Evolutionary conservation across 2,888 invertebrate species (phyloP).

Genomic region (Branchipolynoe longqiensis): DNA sequence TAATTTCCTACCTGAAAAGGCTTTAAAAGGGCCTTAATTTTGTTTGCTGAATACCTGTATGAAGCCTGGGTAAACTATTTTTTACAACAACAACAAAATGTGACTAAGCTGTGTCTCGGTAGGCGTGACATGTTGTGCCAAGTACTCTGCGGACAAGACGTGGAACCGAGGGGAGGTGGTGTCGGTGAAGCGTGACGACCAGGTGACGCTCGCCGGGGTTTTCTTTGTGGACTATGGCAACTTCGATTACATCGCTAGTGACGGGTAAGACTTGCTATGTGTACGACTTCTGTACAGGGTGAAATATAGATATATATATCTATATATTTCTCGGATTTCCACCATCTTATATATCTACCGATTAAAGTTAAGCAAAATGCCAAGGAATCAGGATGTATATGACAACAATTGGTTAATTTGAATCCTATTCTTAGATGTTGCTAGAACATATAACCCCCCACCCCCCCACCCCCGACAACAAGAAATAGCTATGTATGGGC

Average conservation of each 20-base stretch:
- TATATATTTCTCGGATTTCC: not conserved
- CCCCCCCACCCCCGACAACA: too few relatives aligned
- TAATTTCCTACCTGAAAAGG: too few relatives aligned
- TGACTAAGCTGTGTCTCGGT: too few relatives aligned
- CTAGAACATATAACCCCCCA: too few relatives aligned
- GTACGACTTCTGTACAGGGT: not conserved
- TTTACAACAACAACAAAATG: too few relatives aligned
- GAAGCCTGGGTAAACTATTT: too few relatives aligned
- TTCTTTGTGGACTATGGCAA: constrained; percentile 42
- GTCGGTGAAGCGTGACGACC: not conserved
- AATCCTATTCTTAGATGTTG: too few relatives aligned
- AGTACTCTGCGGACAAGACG: not conserved
- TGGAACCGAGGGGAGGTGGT: constrained; percentile 42
- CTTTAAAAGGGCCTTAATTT: too few relatives aligned
- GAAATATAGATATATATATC: too few relatives aligned
- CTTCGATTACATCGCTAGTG: not conserved
- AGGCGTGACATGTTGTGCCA: constrained; percentile 39
- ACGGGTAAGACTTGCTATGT: not conserved
- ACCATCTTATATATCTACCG: not conserved
- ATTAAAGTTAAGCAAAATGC: too few relatives aligned
- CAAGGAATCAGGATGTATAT: not conserved
- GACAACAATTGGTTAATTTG: not conserved
- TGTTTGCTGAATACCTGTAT: too few relatives aligned
- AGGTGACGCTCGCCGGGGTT: not conserved
- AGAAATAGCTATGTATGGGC: too few relatives aligned